These are phyloP conservation scores for Anthoscopus minutus DNA, from an alignment of 2,113 vertebrate genomes.

Conservation along the genomic window DNA sequence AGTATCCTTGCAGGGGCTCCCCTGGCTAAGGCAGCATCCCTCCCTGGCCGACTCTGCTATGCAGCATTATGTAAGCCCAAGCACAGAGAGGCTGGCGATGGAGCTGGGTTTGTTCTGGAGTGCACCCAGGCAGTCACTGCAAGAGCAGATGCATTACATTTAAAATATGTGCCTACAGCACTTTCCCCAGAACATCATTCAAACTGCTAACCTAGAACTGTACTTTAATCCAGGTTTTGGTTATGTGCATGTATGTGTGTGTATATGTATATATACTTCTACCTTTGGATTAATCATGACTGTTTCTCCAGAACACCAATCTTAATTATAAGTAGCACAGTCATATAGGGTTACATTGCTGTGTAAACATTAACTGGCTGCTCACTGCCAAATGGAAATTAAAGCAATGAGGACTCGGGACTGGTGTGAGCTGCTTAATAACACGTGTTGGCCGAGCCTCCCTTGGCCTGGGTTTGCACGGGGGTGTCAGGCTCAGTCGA, in stretches of 20 bases:
- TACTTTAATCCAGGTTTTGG: background rate
- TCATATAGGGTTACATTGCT: background rate
- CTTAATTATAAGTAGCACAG: background rate
- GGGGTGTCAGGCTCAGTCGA: background rate
- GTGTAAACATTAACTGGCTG: slow-evolving; percentile 32
- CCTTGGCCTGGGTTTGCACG: background rate
- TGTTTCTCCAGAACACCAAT: background rate
- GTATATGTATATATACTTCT: rapidly evolving
- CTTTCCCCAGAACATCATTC: background rate
- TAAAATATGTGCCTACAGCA: background rate
- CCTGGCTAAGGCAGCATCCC: background rate
- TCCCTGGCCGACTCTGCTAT: background rate
- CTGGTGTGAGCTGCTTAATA: slow-evolving; percentile 23
- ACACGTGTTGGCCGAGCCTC: background rate
- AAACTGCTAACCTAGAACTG: no score
- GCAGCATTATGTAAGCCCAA: slow-evolving; percentile 34
- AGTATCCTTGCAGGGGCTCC: background rate
- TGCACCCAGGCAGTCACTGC: background rate
- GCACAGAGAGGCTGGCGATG: background rate
- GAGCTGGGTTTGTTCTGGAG: background rate
- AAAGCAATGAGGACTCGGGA: background rate
- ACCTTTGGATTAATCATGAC: background rate
- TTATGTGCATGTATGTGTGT: background rate
- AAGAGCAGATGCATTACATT: background rate
- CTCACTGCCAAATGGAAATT: background rate